These are phyloP conservation scores for Montipora foliosa DNA, from an alignment of 64 coral and sea anemone genomes.

Conservation along the genomic window DNA sequence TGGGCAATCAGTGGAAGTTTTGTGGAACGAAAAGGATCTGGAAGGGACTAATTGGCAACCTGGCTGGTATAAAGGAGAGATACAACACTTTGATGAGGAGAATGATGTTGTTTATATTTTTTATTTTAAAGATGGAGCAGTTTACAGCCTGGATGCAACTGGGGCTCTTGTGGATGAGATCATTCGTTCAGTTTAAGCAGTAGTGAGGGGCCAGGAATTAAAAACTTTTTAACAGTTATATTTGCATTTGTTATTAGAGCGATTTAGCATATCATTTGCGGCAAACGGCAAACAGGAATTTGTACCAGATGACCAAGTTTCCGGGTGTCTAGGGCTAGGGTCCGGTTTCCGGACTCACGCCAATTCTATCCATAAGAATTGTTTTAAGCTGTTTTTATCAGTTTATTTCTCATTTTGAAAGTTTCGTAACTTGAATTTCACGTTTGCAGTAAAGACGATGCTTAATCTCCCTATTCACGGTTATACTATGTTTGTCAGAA, in stretches of 20 bases:
- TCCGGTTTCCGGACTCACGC: background rate
- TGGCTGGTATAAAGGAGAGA: conserved; percentile 48
- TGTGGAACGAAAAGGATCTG: conserved; percentile 54
- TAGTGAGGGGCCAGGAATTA: background rate
- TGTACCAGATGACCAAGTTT: too few species aligned
- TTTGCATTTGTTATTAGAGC: background rate
- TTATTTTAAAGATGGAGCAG: background rate
- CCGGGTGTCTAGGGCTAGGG: background rate
- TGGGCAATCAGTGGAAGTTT: conserved; percentile 9
- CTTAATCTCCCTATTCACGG: conserved; percentile 10
- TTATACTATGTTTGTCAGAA: conserved; percentile 6
- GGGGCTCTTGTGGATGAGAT: conserved; percentile 6
- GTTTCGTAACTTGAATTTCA: background rate
- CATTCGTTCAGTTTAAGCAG: conserved; percentile 21
- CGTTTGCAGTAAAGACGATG: background rate
- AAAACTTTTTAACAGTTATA: conserved; percentile 7
- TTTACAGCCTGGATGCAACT: conserved; percentile 3
- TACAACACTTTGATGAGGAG: conserved; percentile 32
- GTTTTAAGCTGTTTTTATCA: background rate
- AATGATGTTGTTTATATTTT: background rate
- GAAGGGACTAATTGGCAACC: conserved; percentile 27
- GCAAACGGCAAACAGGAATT: too few species aligned
- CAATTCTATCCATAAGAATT: conserved; percentile 9
- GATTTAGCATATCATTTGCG: background rate
- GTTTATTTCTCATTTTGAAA: conserved; percentile 22